Evolutionary conservation across 2,113 vertebrate genomes (phyloP).

Genomic region (Cyphomyrus discorhynchus): DNA sequence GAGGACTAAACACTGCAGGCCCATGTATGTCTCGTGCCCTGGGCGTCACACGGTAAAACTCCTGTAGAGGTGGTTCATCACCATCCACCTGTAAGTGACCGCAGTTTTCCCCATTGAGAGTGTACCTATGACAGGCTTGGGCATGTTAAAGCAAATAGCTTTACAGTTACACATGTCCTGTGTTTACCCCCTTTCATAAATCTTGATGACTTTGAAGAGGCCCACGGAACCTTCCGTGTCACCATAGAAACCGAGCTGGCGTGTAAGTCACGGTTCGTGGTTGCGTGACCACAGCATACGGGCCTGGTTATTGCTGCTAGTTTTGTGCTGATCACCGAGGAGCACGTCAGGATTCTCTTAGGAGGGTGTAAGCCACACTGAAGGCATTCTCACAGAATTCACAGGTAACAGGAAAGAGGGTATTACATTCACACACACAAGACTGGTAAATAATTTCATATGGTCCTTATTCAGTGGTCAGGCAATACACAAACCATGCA

Average conservation of each 20-base stretch:
- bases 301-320: neutral
- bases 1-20: conserved; percentile 7
- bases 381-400: neutral
- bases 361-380: neutral
- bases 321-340: neutral
- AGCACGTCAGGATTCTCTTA: neutral
- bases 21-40: neutral
- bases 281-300: conserved; percentile 13
- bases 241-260: neutral
- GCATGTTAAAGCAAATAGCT: neutral
- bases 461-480: conserved; percentile 17
- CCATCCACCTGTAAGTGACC: neutral
- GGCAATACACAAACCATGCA: conserved; percentile 6
- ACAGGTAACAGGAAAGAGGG: neutral
- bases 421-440: neutral
- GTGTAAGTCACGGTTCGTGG: neutral
- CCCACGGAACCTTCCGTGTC: neutral
- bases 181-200: neutral
- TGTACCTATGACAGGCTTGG: neutral
- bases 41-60: neutral
- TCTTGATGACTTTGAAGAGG: neutral
- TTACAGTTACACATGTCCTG: neutral
- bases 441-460: neutral
- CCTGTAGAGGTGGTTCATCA: neutral
- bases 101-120: neutral